Evolutionary conservation across 2,888 invertebrate genomes (phyloP).

Genomic region (Pandemis corylana): DNA sequence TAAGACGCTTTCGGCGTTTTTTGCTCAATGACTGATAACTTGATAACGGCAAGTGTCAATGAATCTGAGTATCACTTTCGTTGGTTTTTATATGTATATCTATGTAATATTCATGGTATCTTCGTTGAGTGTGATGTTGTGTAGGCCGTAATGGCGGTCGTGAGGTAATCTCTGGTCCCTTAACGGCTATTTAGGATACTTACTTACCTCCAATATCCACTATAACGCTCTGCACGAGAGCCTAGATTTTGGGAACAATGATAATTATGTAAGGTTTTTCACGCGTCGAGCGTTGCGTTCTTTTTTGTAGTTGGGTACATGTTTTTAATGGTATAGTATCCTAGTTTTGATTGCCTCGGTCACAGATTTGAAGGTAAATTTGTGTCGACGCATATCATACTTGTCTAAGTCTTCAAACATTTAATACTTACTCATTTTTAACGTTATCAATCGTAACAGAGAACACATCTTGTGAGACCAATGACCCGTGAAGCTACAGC

Average conservation of each 20-base stretch:
- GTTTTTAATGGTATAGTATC: background rate
- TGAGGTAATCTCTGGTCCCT: conserved; percentile 7
- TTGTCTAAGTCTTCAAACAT: too few relatives aligned
- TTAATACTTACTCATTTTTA: too few relatives aligned
- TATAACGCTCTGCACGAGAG: background rate
- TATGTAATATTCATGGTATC: background rate
- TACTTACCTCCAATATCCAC: conserved; percentile 1
- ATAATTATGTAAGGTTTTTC: background rate
- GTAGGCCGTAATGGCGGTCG: conserved; percentile 9
- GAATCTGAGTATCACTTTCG: too few relatives aligned
- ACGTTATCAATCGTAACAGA: too few relatives aligned
- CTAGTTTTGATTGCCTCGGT: too few relatives aligned
- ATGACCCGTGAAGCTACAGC: too few relatives aligned
- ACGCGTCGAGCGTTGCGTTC: background rate
- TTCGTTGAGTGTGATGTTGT: conserved; percentile 9
- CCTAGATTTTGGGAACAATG: background rate
- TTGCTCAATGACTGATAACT: too few relatives aligned
- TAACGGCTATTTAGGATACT: conserved; percentile 7
- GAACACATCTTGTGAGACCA: too few relatives aligned
- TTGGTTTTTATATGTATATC: background rate
- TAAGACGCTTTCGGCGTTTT: too few relatives aligned
- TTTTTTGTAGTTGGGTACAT: background rate
- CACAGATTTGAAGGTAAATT: too few relatives aligned
- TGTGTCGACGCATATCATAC: too few relatives aligned
- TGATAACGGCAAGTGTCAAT: too few relatives aligned